Base-by-base conservation (phyloP, 2,797 vertebrate species). In the Sebastes diaconus region DNA sequence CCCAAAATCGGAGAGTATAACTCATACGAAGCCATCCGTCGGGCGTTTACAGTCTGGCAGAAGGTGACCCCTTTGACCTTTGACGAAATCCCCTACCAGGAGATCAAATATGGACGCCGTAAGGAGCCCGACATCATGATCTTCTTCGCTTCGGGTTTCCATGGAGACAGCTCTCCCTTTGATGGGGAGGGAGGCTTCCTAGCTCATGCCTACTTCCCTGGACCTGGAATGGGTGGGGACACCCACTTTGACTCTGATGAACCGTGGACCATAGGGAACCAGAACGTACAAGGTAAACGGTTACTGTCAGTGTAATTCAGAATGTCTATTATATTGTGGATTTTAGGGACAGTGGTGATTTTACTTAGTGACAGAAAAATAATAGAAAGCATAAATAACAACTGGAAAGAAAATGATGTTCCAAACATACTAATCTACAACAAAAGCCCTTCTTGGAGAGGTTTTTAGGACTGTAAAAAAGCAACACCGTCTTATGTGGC, bases 151-250 rank as follows among this genome's bases (percentile, higher is more conserved):
- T 98, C 98, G 0, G 97, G 97, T 46, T 99, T 98, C 91, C 98
- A 99, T 0, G 97, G 98, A 1, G 98, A 99, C 96, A 99, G 98
- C 91, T 99, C 98, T 14, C 98, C 98, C 0, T 99, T 99, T 20
- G 98, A 99, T 0, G 98, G 98, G 10, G 91, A 96, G 0, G 98
- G 98, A 24, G 98, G 98, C 12, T 99, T 99, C 83, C 93, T 99
- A 73, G 98, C 98, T 36, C 98, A 99, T 0, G 98, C 98, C 59
- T 99, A 99, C 87, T 99, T 99, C 86, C 98, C 98, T 0, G 98
- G 98, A 24, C 96, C 97, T 1, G 98, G 98, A 4, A 97, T 99
- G 96, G 98, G 98, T 0, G 98, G 98, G 0, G 98, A 99, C 80
- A 97, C 97, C 0, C 98, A 99, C 88, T 99, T 99, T 0, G 98